These are phyloP conservation scores for Panthera leo DNA, from an alignment of 2,113 vertebrate genomes.

Conservation along the genomic window DNA sequence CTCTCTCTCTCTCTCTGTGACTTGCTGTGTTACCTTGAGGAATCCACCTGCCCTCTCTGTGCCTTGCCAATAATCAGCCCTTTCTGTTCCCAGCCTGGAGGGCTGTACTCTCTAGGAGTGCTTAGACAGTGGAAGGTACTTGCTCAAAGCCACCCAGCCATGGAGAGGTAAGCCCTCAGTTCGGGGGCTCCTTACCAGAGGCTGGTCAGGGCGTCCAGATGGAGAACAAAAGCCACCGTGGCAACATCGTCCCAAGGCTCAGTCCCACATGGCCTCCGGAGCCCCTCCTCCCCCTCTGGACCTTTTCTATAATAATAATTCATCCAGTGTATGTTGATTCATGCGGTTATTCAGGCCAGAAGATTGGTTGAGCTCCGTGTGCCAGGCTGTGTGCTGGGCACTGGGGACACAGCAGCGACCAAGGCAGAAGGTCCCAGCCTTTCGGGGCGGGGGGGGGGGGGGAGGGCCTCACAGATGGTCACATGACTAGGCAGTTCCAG, in stretches of 20 bases:
- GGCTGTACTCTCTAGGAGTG: neutral
- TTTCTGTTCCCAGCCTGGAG: neutral
- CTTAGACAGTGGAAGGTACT: neutral
- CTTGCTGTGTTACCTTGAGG: slow-evolving; percentile 38
- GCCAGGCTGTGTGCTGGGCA: neutral
- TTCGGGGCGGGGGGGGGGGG: rapidly evolving
- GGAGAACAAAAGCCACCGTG: neutral
- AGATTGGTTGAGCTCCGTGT: neutral
- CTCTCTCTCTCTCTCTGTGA: neutral
- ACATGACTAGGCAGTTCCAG: neutral
- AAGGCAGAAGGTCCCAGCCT: neutral
- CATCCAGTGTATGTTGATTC: too few species aligned
- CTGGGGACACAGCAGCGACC: neutral
- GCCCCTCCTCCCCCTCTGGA: too few species aligned
- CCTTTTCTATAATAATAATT: neutral
- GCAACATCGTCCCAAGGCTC: neutral
- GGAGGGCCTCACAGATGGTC: neutral
- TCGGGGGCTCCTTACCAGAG: neutral
- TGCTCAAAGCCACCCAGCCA: neutral
- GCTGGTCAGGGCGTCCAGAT: neutral
- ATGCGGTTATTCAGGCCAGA: neutral
- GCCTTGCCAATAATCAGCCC: neutral
- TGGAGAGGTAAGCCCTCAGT: neutral
- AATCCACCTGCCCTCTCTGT: slow-evolving; percentile 6
- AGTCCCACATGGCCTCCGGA: neutral